These are phyloP conservation scores for Cheiracanthium punctorium DNA, from an alignment of 2,888 invertebrate genomes.

Conservation along the genomic window DNA sequence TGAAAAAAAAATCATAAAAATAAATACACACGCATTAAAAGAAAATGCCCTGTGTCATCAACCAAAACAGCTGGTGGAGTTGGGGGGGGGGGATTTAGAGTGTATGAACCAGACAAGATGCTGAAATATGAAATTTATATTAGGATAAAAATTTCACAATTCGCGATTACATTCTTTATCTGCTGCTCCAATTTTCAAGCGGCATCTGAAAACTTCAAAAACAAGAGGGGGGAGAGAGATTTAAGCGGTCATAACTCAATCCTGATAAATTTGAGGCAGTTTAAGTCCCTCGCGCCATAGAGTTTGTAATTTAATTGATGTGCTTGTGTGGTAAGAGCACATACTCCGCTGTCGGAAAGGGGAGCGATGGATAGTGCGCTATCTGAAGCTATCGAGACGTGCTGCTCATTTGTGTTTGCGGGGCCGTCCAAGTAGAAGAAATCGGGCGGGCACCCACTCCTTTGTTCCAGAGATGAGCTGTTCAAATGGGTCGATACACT, in stretches of 20 bases:
- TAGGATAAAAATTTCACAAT: too few species aligned
- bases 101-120: too few species aligned
- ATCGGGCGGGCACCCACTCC: slow-evolving; percentile 11
- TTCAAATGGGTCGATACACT: neutral
- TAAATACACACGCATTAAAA: too few species aligned
- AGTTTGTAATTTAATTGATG: slow-evolving; percentile 64
- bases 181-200: neutral
- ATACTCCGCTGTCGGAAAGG: neutral
- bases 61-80: too few species aligned
- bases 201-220: neutral
- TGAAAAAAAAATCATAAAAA: too few species aligned
- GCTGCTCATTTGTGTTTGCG: neutral
- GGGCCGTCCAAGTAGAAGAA: neutral
- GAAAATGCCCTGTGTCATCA: too few species aligned
- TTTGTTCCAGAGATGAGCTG: slow-evolving; percentile 29
- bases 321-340: slow-evolving; percentile 9
- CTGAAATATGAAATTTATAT: too few species aligned
- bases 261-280: slow-evolving; percentile 59
- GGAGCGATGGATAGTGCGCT: neutral
- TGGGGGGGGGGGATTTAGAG: too few species aligned
- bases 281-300: slow-evolving; percentile 49
- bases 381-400: neutral
- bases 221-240: slow-evolving; percentile 25
- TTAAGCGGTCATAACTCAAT: slow-evolving; percentile 40
- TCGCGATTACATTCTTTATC: too few species aligned